Conservation (phyloP, 2,113 vertebrate species). For the Micronisus gabar region DNA sequence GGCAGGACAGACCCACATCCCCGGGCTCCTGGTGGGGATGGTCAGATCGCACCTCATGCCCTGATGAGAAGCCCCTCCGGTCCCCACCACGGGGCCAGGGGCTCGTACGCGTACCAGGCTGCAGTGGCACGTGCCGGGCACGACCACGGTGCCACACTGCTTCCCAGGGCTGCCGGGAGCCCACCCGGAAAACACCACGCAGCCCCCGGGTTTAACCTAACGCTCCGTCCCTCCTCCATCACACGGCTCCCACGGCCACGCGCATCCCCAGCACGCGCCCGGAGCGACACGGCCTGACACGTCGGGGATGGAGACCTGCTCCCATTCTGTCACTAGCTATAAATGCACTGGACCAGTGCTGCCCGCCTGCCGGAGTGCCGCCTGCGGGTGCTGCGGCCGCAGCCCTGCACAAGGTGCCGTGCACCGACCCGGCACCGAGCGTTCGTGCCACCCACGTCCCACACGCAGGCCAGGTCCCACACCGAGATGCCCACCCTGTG, state of each 20-base stretch:
- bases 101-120: accelerated
- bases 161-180: accelerated
- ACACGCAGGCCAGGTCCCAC: accelerated
- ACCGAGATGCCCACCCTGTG: accelerated
- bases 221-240: accelerated
- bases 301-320: slow-evolving; percentile 27
- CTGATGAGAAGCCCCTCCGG: neutral
- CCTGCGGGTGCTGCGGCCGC: neutral
- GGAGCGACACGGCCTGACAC: neutral
- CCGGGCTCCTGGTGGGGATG: neutral
- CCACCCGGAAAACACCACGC: accelerated
- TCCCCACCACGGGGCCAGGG: accelerated
- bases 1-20: neutral
- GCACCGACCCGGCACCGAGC: neutral
- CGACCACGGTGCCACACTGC: accelerated
- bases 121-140: neutral
- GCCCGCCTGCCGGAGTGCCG: neutral
- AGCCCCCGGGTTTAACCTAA: accelerated
- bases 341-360: neutral
- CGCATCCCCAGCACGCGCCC: neutral
- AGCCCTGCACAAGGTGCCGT: neutral
- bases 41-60: neutral
- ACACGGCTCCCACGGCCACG: neutral
- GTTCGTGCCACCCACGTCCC: accelerated
- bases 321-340: slow-evolving; percentile 60